phyloP scores from a whole-genome alignment of 2,888 invertebrate genomes.

The Scaptomyza tumidula region DNA sequence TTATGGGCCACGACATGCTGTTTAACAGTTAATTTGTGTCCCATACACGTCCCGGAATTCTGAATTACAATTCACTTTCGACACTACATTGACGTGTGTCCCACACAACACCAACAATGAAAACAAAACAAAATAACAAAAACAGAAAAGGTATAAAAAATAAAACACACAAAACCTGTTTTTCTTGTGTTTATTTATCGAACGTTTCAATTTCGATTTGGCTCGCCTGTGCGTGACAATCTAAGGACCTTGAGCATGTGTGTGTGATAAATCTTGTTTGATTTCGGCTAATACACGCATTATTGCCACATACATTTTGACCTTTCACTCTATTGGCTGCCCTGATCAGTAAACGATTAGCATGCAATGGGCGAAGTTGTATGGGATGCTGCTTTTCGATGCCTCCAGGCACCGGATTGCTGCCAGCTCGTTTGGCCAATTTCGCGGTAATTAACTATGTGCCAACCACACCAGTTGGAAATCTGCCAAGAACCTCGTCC shows the following conservation, averaged over 20 bases:
- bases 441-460: constrained; percentile 78
- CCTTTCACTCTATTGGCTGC: constrained; percentile 64
- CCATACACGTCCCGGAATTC: constrained; percentile 50
- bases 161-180: constrained; percentile 14
- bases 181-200: constrained; percentile 37
- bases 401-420: constrained; percentile 13
- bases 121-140: background rate
- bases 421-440: constrained; percentile 51
- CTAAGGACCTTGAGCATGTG: constrained; percentile 27
- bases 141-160: background rate
- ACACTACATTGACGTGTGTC: constrained; percentile 49
- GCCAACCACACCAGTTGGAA: constrained; percentile 69
- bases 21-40: constrained; percentile 68
- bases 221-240: constrained; percentile 66
- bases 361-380: constrained; percentile 52
- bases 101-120: constrained; percentile 10
- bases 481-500: constrained; percentile 55
- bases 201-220: constrained; percentile 64
- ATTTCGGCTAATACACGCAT: constrained; percentile 65
- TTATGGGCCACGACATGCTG: constrained; percentile 20
- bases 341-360: constrained; percentile 73
- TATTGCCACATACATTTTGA: constrained; percentile 55
- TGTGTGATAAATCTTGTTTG: constrained; percentile 67
- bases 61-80: constrained; percentile 64
- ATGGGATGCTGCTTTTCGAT: background rate